These are phyloP conservation scores for Chaenogobius annularis DNA, from an alignment of 2,113 vertebrate species.

Conservation along the genomic window DNA sequence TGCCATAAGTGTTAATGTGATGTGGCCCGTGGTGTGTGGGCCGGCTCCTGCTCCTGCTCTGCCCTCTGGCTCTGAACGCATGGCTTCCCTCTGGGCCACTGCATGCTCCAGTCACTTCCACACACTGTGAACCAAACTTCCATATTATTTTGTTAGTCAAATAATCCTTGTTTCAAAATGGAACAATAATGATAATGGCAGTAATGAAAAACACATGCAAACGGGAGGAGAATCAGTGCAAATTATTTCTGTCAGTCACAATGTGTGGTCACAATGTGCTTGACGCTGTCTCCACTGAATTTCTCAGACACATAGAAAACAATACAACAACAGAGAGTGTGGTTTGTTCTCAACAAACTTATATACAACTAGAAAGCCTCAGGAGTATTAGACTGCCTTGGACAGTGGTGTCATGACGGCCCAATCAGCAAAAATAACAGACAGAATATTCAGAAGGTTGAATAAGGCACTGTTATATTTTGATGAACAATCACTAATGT, in stretches of 20 bases:
- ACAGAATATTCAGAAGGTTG: background rate
- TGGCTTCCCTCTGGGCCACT: slow-evolving; percentile 39
- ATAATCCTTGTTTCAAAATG: slow-evolving; percentile 21
- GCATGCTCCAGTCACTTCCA: slow-evolving; percentile 17
- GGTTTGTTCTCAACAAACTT: slow-evolving; percentile 43
- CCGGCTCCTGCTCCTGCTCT: slow-evolving; percentile 34
- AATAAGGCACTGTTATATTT: background rate
- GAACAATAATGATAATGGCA: slow-evolving; percentile 15
- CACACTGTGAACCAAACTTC: slow-evolving; percentile 6
- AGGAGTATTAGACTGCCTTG: slow-evolving; percentile 38
- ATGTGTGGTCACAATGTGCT: slow-evolving; percentile 15
- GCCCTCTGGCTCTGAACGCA: slow-evolving; percentile 49
- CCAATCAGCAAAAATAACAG: background rate
- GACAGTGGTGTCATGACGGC: slow-evolving; percentile 11
- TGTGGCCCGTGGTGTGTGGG: slow-evolving; percentile 55
- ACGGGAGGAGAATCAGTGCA: slow-evolving; percentile 10
- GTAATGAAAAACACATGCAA: slow-evolving; percentile 7
- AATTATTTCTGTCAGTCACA: slow-evolving; percentile 26
- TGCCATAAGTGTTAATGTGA: slow-evolving; percentile 60
- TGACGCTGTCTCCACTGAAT: slow-evolving; percentile 28
- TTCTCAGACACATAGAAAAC: slow-evolving; percentile 27
- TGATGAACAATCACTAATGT: background rate
- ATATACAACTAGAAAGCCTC: slow-evolving; percentile 55
- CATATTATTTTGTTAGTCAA: slow-evolving; percentile 15
- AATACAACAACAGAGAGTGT: slow-evolving; percentile 29